Percentiles rank a stretch among this genome's conserved stretches.
Evolutionary conservation across 2,797 vertebrate species (phyloP).

Genomic region (Hoplostethus atlanticus): DNA sequence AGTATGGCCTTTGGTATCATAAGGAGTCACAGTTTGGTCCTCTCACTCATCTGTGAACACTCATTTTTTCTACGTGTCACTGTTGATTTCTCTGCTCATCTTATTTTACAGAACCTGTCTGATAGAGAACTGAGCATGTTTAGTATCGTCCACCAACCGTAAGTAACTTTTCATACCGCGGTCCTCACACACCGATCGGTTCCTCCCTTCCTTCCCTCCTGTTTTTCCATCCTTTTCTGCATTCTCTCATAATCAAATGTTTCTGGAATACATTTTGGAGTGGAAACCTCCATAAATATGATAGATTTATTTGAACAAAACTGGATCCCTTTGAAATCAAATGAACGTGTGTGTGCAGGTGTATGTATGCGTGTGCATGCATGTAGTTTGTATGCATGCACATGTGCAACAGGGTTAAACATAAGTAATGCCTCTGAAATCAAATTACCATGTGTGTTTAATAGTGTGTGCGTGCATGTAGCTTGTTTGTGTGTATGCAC

Average conservation of each 20-base stretch:
- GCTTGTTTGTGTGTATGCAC: constrained; percentile 5
- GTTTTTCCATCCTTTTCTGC: neutral
- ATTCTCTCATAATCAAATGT: neutral
- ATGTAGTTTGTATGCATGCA: too few relatives aligned
- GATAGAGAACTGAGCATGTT: constrained; percentile 86
- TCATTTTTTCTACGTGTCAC: neutral
- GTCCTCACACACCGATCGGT: neutral
- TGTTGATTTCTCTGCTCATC: constrained; percentile 38
- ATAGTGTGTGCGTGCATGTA: too few relatives aligned
- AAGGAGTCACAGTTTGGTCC: neutral
- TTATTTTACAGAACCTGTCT: constrained; percentile 82
- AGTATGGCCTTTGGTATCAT: too few relatives aligned
- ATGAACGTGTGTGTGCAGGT: too few relatives aligned
- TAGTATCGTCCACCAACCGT: constrained; percentile 86
- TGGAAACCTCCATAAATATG: too few relatives aligned
- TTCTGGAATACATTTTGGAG: too few relatives aligned
- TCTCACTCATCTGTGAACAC: neutral
- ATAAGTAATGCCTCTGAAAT: too few relatives aligned
- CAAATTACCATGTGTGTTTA: too few relatives aligned
- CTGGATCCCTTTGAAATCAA: too few relatives aligned
- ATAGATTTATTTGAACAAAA: too few relatives aligned
- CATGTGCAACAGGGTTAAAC: too few relatives aligned
- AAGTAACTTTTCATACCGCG: constrained; percentile 72
- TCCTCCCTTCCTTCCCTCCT: neutral
- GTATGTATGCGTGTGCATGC: too few relatives aligned